Percentiles rank a stretch among this genome's conserved stretches.
Evolutionary conservation across 2,888 invertebrate species (phyloP).

Genomic region (Ypsolopha sequella): DNA sequence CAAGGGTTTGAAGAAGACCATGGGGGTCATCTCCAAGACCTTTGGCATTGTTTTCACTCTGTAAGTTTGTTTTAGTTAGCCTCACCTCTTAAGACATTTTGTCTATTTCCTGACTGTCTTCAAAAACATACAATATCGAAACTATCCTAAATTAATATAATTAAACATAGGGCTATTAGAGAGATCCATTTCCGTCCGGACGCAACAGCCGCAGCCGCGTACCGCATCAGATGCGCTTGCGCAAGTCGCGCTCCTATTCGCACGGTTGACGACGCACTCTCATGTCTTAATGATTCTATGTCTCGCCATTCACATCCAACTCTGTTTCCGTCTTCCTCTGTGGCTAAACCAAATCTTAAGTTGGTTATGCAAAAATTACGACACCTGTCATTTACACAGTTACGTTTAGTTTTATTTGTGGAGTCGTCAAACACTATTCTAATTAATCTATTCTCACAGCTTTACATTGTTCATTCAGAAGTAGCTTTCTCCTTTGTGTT

Average conservation of each 20-base stretch:
- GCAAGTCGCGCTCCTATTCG: constrained; percentile 50
- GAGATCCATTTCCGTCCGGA: background rate
- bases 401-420: constrained; percentile 21
- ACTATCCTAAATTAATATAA: background rate
- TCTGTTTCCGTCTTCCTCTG: constrained; percentile 28
- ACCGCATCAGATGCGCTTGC: constrained; percentile 28
- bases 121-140: background rate
- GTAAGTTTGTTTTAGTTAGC: constrained; percentile 72
- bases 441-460: constrained; percentile 27
- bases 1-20: constrained; percentile 68
- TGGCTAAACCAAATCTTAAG: constrained; percentile 15
- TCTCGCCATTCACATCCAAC: constrained; percentile 12
- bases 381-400: constrained; percentile 17
- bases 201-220: background rate
- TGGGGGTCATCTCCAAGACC: constrained; percentile 84
- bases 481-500: constrained; percentile 17
- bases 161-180: background rate
- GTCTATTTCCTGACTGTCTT: no score
- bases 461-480: constrained; percentile 4
- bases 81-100: no score
- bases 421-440: constrained; percentile 24
- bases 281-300: constrained; percentile 17
- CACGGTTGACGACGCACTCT: constrained; percentile 28
- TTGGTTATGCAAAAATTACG: constrained; percentile 48
- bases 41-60: constrained; percentile 85